A percentile compares a stretch with the other conserved stretches of the same genome.
phyloP scores from a whole-genome alignment of 2,797 vertebrate genomes.

The Sebastes trivittatus region DNA sequence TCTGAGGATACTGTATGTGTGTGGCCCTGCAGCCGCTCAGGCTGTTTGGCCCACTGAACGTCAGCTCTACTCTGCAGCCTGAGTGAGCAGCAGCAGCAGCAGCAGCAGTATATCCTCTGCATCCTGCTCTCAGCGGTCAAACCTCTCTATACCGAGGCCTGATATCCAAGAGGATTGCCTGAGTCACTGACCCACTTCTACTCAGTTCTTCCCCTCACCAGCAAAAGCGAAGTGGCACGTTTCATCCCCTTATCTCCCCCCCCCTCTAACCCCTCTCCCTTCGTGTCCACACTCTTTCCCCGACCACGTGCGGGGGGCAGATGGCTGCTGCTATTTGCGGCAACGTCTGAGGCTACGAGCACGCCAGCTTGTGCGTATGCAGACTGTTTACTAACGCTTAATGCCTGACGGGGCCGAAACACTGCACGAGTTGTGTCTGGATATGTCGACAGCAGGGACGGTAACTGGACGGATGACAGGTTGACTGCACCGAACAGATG shows the following conservation, averaged over 20 bases:
- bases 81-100: constrained; percentile 5
- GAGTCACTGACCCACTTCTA: constrained; percentile 65
- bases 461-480: constrained; percentile 26
- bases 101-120: not conserved
- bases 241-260: constrained; percentile 54
- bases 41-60: constrained; percentile 34
- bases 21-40: constrained; percentile 14
- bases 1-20: constrained; percentile 4
- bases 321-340: constrained; percentile 71
- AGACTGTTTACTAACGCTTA: constrained; percentile 30
- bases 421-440: constrained; percentile 17
- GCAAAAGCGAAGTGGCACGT: constrained; percentile 37
- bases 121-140: not conserved
- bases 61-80: constrained; percentile 31
- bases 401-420: not conserved
- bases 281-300: constrained; percentile 24
- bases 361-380: constrained; percentile 8
- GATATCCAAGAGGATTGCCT: not conserved
- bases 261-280: not conserved
- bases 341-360: constrained; percentile 26
- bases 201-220: constrained; percentile 3
- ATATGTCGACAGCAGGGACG: constrained; percentile 14
- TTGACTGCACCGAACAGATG: constrained; percentile 41
- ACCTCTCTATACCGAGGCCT: too few species aligned
- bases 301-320: constrained; percentile 65